Conservation (phyloP, 2,797 vertebrate species). For the Toxotes lorentzi region DNA sequence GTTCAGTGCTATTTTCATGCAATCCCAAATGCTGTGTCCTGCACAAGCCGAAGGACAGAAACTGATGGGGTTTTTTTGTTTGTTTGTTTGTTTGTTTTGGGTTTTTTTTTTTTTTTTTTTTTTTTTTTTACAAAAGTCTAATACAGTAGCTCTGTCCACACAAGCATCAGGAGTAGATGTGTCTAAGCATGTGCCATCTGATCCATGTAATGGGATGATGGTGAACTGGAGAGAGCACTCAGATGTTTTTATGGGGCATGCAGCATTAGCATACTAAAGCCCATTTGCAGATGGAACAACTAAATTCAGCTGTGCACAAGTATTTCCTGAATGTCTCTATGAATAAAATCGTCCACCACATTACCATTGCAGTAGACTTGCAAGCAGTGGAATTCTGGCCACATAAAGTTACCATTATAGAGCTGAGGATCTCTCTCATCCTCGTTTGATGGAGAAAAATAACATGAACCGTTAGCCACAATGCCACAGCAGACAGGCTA, state of each 20-base stretch:
- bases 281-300: constrained; percentile 72
- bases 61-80: no score
- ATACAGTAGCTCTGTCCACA: constrained; percentile 27
- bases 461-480: constrained; percentile 66
- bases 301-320: constrained; percentile 71
- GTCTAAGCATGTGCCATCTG: constrained; percentile 35
- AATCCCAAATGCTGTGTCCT: neutral
- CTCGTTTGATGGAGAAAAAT: constrained; percentile 69
- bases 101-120: no score
- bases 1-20: neutral
- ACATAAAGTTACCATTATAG: constrained; percentile 67
- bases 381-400: constrained; percentile 69
- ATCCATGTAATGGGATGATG: constrained; percentile 51
- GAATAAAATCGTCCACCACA: constrained; percentile 70
- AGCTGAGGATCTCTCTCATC: constrained; percentile 62
- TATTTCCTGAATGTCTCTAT: constrained; percentile 74
- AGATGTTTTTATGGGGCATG: constrained; percentile 63
- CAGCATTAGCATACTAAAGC: constrained; percentile 70
- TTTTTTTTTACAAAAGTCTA: constrained; percentile 2
- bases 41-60: neutral
- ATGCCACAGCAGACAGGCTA: constrained; percentile 63
- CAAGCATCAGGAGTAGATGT: constrained; percentile 21
- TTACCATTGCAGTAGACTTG: constrained; percentile 61
- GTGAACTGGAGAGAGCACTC: constrained; percentile 50
- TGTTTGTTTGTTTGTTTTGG: no score